A percentile compares a stretch with the other conserved stretches of the same genome.
phyloP scores from a whole-genome alignment of 2,797 vertebrate genomes.

The Pseudomugil gertrudae region DNA sequence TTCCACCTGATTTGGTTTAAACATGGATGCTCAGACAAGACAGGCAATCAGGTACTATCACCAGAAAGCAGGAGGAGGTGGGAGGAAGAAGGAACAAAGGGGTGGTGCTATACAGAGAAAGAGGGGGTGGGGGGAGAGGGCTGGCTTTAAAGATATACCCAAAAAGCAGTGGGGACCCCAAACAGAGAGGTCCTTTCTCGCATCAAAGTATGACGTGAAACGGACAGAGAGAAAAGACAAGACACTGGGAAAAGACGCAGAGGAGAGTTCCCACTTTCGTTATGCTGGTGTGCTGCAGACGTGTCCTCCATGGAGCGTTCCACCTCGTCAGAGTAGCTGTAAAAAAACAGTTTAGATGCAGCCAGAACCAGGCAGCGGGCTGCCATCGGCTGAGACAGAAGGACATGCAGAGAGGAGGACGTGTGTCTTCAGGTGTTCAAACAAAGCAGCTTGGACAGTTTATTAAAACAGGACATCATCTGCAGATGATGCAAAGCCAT shows the following conservation, averaged over 20 bases:
- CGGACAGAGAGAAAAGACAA: constrained; percentile 37
- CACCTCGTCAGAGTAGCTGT: constrained; percentile 58
- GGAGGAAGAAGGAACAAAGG: constrained; percentile 64
- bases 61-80: constrained; percentile 84
- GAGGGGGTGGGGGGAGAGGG: constrained; percentile 21
- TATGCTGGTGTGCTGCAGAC: constrained; percentile 29
- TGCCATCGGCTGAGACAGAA: constrained; percentile 5
- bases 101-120: constrained; percentile 43
- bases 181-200: constrained; percentile 57
- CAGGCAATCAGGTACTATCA: constrained; percentile 99
- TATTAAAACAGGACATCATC: constrained; percentile 12
- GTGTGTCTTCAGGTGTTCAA: constrained; percentile 41
- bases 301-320: constrained; percentile 21
- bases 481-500: background rate
- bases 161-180: constrained; percentile 45
- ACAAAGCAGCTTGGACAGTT: constrained; percentile 23
- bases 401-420: background rate
- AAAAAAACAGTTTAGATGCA: constrained; percentile 65
- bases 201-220: constrained; percentile 48
- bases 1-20: constrained; percentile 67
- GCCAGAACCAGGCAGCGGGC: constrained; percentile 24
- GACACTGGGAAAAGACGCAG: constrained; percentile 40
- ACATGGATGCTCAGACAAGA: constrained; percentile 94
- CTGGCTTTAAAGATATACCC: constrained; percentile 50
- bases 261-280: constrained; percentile 36